A percentile compares a stretch with the other conserved stretches of the same genome.
Conservation (phyloP, 1,140 invertebrate genomes). For the Pachypsylla venusta region DNA sequence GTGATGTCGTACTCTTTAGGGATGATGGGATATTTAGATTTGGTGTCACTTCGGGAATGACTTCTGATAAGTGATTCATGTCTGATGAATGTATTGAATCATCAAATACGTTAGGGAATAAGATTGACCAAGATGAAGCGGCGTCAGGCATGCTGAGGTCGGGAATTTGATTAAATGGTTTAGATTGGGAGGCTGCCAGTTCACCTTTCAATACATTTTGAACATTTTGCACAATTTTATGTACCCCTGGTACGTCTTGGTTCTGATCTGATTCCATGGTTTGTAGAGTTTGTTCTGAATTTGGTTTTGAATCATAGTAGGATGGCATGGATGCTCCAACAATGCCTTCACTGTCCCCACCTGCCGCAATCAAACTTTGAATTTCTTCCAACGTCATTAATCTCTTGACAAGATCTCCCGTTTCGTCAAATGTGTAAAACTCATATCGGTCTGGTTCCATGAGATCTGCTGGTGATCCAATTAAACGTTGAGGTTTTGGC, state of each 20-base stretch:
- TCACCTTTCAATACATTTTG: conserved; percentile 64
- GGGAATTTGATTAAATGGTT: conserved; percentile 33
- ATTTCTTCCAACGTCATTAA: conserved; percentile 71
- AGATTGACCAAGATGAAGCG: conserved; percentile 58
- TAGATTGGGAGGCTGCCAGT: conserved; percentile 47
- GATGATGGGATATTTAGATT: background rate
- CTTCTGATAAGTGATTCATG: conserved; percentile 11
- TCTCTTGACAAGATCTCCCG: conserved; percentile 59
- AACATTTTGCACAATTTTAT: conserved; percentile 61
- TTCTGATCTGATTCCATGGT: conserved; percentile 15
- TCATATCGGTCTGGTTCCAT: conserved; percentile 62
- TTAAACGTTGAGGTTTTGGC: conserved; percentile 24
- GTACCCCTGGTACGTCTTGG: conserved; percentile 44
- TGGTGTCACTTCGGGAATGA: background rate
- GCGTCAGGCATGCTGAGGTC: conserved; percentile 50
- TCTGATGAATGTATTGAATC: conserved; percentile 10
- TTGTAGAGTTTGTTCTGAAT: conserved; percentile 18
- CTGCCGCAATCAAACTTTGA: conserved; percentile 61
- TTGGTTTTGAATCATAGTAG: conserved; percentile 25
- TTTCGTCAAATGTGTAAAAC: conserved; percentile 68
- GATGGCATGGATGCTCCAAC: conserved; percentile 25
- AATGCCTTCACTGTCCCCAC: conserved; percentile 44
- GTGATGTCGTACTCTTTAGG: background rate
- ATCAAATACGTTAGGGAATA: conserved; percentile 39
- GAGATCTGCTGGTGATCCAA: conserved; percentile 55